Conservation (phyloP, 1,140 invertebrate species). For the Brachionus koreanus region DNA sequence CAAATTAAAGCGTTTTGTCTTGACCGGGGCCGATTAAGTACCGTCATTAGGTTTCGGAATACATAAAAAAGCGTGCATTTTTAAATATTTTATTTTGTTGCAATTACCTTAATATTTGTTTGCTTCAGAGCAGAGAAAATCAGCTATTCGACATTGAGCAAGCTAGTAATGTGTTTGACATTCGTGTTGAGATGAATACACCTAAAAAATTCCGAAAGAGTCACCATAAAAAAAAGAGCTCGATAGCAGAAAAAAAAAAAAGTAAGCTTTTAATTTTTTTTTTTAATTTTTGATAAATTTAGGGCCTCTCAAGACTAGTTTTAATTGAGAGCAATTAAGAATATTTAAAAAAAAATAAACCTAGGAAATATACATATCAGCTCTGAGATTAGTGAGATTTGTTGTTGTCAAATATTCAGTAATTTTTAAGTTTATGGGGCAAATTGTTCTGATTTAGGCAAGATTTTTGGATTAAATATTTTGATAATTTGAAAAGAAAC, state of each 20-base stretch:
- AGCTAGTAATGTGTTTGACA: neutral
- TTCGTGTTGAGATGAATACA: neutral
- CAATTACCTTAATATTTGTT: neutral
- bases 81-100: neutral
- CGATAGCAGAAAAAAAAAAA: neutral
- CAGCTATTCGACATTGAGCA: neutral
- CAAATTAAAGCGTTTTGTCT: neutral
- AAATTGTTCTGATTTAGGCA: too few relatives aligned
- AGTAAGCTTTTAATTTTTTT: neutral
- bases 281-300: neutral
- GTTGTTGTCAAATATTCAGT: too few relatives aligned
- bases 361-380: too few relatives aligned
- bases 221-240: neutral
- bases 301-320: too few relatives aligned
- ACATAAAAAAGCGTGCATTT: neutral
- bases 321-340: too few relatives aligned
- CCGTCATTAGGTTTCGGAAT: neutral
- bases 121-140: neutral
- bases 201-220: neutral
- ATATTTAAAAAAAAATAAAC: too few relatives aligned
- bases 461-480: too few relatives aligned
- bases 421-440: too few relatives aligned
- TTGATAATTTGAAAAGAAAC: too few relatives aligned
- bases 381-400: too few relatives aligned
- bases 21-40: neutral